phyloP scores from a whole-genome alignment of 2,113 vertebrate species.

The Rissa tridactyla region DNA sequence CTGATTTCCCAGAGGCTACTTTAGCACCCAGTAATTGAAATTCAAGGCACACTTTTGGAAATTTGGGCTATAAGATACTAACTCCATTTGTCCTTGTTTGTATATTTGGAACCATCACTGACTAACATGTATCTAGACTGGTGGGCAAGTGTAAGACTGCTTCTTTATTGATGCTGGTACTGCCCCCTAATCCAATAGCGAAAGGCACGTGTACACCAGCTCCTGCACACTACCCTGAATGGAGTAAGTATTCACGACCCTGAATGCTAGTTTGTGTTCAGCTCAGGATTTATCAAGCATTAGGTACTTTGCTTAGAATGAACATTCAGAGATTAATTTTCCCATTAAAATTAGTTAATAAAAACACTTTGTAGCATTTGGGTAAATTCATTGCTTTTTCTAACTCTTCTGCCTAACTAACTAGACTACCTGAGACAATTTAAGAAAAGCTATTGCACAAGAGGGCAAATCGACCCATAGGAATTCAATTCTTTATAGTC shows the following conservation, averaged over 20 bases:
- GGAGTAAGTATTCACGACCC: not conserved
- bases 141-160: not conserved
- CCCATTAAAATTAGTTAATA: conserved; percentile 1
- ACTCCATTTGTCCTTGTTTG: not conserved
- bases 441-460: not conserved
- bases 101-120: not conserved
- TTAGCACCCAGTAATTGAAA: not conserved
- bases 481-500: not conserved
- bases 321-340: conserved; percentile 19
- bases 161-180: not conserved
- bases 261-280: not conserved
- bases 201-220: not conserved
- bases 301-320: not conserved
- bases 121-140: not conserved
- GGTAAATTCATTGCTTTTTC: not conserved
- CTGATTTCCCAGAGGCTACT: not conserved
- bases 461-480: not conserved
- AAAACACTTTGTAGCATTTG: not conserved
- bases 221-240: not conserved
- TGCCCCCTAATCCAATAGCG: not conserved
- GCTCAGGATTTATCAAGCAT: not conserved
- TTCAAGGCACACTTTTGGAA: not conserved
- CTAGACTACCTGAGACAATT: not conserved
- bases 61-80: not conserved
- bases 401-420: not conserved